Evolutionary conservation across 2,888 invertebrate species (phyloP).

Genomic region (Bembecia ichneumoniformis): DNA sequence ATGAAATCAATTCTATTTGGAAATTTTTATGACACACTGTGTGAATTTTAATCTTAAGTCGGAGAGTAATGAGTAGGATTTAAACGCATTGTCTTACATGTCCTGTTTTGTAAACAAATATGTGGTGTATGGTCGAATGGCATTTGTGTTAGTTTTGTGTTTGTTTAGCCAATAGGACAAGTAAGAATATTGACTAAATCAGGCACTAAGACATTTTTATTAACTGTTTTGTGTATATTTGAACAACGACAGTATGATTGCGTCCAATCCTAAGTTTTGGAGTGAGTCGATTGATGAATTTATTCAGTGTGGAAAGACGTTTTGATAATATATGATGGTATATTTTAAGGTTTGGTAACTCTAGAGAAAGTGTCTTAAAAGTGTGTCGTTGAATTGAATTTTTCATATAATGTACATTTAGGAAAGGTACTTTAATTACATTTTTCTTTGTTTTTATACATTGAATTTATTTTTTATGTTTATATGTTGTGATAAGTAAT

Average conservation of each 20-base stretch:
- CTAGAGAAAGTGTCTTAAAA: slow-evolving; percentile 7
- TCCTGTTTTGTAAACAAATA: no score
- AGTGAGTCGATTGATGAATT: no score
- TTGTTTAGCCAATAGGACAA: neutral
- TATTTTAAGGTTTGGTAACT: neutral
- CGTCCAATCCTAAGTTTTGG: no score
- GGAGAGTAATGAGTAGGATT: no score
- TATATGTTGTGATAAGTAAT: slow-evolving; percentile 2
- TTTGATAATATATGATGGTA: no score
- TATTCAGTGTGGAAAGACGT: no score
- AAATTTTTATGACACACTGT: no score
- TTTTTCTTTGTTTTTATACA: neutral
- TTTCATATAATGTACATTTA: neutral
- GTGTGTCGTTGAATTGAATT: slow-evolving; percentile 3
- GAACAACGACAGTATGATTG: no score
- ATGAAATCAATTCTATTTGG: no score
- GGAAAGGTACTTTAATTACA: neutral
- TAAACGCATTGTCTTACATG: no score
- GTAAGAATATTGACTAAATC: neutral
- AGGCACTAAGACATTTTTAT: neutral
- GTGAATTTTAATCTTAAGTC: no score
- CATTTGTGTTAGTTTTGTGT: neutral
- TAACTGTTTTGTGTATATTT: neutral
- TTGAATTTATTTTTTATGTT: neutral
- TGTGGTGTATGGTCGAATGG: neutral